These are phyloP conservation scores for Aspidapion aeneum DNA, from an alignment of 2,888 invertebrate species.

Conservation along the genomic window DNA sequence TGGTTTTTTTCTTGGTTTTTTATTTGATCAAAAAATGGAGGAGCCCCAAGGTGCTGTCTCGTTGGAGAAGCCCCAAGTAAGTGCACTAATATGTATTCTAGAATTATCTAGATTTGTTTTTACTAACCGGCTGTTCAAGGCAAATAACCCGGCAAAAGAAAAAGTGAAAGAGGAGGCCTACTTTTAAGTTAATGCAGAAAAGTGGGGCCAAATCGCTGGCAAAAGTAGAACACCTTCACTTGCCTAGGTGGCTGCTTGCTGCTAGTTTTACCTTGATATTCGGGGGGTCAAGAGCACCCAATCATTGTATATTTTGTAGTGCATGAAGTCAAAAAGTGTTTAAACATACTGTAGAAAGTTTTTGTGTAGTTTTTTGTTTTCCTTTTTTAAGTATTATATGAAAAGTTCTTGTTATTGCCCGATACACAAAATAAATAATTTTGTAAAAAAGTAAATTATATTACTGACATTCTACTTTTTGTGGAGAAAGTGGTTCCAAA, in stretches of 20 bases:
- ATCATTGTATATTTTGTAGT: background rate
- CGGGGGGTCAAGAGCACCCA: background rate
- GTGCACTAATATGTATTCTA: background rate
- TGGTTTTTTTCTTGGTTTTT: background rate
- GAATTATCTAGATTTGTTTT: too few species aligned
- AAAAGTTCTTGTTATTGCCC: too few species aligned
- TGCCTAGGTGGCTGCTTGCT: background rate
- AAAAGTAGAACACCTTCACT: slow-evolving; percentile 9
- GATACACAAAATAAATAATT: too few species aligned
- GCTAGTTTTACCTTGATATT: background rate
- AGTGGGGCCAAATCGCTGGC: slow-evolving; percentile 12
- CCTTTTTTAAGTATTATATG: too few species aligned
- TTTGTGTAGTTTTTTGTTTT: too few species aligned
- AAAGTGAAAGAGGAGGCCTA: slow-evolving; percentile 8
- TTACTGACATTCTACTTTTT: too few species aligned
- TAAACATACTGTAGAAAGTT: background rate
- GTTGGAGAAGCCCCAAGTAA: background rate
- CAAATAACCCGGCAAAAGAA: background rate
- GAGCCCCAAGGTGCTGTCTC: background rate
- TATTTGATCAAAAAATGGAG: background rate
- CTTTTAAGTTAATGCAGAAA: slow-evolving; percentile 15
- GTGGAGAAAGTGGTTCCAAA: too few species aligned
- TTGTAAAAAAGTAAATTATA: too few species aligned
- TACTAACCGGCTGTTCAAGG: background rate
- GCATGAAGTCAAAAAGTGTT: too few species aligned